phyloP scores from a whole-genome alignment of 2,888 invertebrate genomes.

The Andrena bucephala region DNA sequence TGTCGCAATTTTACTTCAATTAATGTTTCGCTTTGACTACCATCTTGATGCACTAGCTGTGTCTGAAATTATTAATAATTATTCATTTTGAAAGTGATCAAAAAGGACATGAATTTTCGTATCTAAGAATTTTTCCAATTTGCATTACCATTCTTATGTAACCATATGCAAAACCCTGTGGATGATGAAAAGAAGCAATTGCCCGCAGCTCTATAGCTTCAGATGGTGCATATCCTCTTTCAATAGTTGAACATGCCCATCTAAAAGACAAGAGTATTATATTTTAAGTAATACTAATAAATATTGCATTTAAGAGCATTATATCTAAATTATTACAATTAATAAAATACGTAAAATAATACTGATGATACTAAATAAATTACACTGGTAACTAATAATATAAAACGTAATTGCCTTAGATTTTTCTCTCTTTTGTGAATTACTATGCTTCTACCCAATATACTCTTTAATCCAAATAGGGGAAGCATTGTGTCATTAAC shows the following conservation, averaged over 20 bases:
- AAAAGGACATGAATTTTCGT: not conserved
- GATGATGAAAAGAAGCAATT: constrained; percentile 96
- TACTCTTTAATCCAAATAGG: constrained; percentile 92
- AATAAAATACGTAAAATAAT: not conserved
- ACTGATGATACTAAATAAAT: no score
- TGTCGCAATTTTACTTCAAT: constrained; percentile 96
- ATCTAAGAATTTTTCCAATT: constrained; percentile 26
- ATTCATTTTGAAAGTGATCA: not conserved
- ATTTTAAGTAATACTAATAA: not conserved
- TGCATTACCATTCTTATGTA: constrained; percentile 91
- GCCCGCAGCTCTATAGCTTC: constrained; percentile 94
- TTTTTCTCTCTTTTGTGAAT: constrained; percentile 89
- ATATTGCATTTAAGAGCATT: not conserved
- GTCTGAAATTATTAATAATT: constrained; percentile 86
- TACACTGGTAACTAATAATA: no score
- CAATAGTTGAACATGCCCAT: constrained; percentile 94
- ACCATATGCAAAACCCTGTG: constrained; percentile 93
- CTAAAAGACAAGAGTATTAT: constrained; percentile 80
- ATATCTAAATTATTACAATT: not conserved
- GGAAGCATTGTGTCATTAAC: constrained; percentile 94
- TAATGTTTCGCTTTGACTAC: constrained; percentile 94
- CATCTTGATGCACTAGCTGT: constrained; percentile 94
- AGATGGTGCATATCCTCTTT: constrained; percentile 94
- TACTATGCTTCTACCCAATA: constrained; percentile 94
- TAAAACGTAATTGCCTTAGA: constrained; percentile 72